Evolutionary conservation across 2,888 invertebrate species (phyloP).

Genomic region (Philonicus albiceps): DNA sequence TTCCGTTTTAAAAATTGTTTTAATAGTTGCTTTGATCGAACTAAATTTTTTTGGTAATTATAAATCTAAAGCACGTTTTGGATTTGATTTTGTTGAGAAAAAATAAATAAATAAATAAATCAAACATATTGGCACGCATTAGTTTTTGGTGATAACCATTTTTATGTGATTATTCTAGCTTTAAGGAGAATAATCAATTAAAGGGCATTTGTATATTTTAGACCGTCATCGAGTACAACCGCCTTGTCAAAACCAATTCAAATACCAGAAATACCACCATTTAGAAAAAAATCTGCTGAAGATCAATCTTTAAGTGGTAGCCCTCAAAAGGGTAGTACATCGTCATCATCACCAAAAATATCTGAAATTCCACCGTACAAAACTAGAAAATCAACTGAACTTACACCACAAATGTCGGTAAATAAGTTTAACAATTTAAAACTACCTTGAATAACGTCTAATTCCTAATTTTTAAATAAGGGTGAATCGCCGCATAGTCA

Average conservation of each 20-base stretch:
- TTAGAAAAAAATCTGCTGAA: slow-evolving; percentile 61
- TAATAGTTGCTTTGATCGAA: slow-evolving; percentile 11
- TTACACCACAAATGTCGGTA: slow-evolving; percentile 62
- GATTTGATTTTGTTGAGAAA: slow-evolving; percentile 40
- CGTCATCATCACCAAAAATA: slow-evolving; percentile 57
- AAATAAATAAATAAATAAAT: not conserved
- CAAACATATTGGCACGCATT: slow-evolving; percentile 42
- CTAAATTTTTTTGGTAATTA: not conserved
- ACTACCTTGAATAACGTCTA: not conserved
- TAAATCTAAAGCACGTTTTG: slow-evolving; percentile 21
- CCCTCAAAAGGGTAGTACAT: slow-evolving; percentile 39
- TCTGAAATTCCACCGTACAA: slow-evolving; percentile 67
- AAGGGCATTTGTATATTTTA: slow-evolving; percentile 18
- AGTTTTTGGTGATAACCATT: slow-evolving; percentile 8
- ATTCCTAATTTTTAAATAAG: not conserved
- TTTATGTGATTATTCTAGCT: slow-evolving; percentile 7
- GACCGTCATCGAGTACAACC: slow-evolving; percentile 47
- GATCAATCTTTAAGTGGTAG: slow-evolving; percentile 42
- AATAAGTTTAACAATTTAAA: slow-evolving; percentile 49
- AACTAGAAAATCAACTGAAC: slow-evolving; percentile 68
- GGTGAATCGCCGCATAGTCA: slow-evolving; percentile 20
- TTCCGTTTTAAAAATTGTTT: slow-evolving; percentile 6
- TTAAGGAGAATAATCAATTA: not conserved
- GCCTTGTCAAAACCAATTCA: slow-evolving; percentile 61
- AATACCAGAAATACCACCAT: slow-evolving; percentile 64